Evolutionary conservation across 2,113 vertebrate species (phyloP).

Genomic region (Catharus minimus): DNA sequence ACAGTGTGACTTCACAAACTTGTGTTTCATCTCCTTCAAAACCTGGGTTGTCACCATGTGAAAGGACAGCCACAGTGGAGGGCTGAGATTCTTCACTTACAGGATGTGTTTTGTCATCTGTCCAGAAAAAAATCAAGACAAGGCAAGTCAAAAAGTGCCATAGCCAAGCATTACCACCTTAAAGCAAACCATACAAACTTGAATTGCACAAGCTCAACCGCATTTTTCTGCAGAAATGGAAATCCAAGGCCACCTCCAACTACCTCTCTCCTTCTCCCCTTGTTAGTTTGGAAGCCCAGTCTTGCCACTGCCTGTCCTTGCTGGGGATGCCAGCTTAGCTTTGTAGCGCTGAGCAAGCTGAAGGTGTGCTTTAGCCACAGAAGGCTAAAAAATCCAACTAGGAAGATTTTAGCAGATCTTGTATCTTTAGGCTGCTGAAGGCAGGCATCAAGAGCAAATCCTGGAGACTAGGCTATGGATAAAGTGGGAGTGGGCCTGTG

Average conservation of each 20-base stretch:
- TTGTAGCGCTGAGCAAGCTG: not conserved
- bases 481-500: not conserved
- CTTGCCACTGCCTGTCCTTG: not conserved
- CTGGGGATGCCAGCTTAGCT: not conserved
- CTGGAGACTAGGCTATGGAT: not conserved
- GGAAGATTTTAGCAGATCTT: not conserved
- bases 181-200: not conserved
- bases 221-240: not conserved
- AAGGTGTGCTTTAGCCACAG: not conserved
- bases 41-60: conserved; percentile 84
- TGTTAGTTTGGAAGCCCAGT: not conserved
- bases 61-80: conserved; percentile 62
- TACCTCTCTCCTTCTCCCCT: not conserved
- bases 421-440: not conserved
- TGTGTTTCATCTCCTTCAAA: conserved; percentile 83
- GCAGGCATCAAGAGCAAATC: not conserved
- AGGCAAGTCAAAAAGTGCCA: not conserved
- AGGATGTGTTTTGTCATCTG: conserved; percentile 72
- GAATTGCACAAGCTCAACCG: not conserved
- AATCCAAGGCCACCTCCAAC: not conserved
- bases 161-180: not conserved
- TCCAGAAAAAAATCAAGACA: not conserved
- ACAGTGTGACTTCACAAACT: conserved; percentile 59
- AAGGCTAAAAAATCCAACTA: not conserved
- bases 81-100: conserved; percentile 70